Conservation (phyloP, 2,797 vertebrate genomes). For the Monodelphis domestica region DNA sequence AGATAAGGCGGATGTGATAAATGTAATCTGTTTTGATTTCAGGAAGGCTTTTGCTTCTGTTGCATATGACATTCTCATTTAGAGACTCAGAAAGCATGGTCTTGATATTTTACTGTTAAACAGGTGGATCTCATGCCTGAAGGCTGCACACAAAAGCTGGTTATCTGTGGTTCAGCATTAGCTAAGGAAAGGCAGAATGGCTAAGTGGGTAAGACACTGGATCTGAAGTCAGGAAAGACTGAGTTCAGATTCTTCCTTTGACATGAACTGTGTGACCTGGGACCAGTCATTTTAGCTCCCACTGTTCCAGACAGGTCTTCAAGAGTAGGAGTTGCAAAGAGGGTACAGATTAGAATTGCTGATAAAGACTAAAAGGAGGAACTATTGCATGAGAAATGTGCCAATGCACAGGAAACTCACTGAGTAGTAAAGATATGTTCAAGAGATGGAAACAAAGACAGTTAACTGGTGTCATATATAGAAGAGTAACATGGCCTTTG, state of each 20-base stretch:
- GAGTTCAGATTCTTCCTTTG: background rate
- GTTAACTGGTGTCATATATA: background rate
- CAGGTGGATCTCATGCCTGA: background rate
- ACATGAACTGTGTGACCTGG: background rate
- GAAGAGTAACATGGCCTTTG: background rate
- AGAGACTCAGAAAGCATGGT: constrained; percentile 29
- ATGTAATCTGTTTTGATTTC: constrained; percentile 52
- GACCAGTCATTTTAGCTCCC: background rate
- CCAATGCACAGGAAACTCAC: background rate
- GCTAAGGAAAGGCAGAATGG: background rate
- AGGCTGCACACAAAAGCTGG: background rate
- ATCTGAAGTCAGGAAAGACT: background rate
- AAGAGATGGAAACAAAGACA: background rate
- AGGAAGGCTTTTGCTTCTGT: constrained; percentile 41
- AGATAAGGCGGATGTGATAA: constrained; percentile 56
- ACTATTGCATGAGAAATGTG: background rate
- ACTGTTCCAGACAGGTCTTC: background rate
- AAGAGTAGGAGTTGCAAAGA: background rate
- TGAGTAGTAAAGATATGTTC: background rate
- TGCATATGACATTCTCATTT: constrained; percentile 31
- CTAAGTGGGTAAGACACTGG: background rate
- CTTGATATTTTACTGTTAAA: background rate
- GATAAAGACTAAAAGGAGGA: background rate
- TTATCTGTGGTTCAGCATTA: background rate
- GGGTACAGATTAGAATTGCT: background rate